Base-by-base conservation (phyloP, 1,140 invertebrate species). In the Apocrypta bakeri region DNA sequence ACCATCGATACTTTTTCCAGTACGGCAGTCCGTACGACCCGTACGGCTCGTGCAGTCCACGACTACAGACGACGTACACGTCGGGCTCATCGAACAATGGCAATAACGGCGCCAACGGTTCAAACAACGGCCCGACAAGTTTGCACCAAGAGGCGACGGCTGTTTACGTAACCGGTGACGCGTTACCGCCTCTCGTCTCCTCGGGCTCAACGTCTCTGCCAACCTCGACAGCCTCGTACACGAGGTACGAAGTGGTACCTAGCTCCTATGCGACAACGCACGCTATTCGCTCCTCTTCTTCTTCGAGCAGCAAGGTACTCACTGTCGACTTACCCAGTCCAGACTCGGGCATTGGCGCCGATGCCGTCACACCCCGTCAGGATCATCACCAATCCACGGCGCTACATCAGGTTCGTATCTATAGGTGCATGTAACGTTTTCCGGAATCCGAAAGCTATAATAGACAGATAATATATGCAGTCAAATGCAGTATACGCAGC, bases 251-350 rank as follows among this genome's bases (percentile, higher is more conserved):
- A 74, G 89, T 92, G 75, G 90, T 92, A 29, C 91, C 91, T 27
- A 91, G 90, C 84, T 91, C 90, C 48, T 92, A 92, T 79, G 87
- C 91, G 21, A 90, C 90, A 61, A 89, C 90, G 82, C 90, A 92
- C 86, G 89, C 90, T 40, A 91, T 92, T 81, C 89, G 90, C 84
- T 89, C 90, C 27, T 89, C 92, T n/a, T 90, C 92, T n/a, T 90
- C 93, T 21, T 94, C 82, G 93, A 95, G 88, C 90, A 79, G 72
- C 25, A 95, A 96, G 86, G 96, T 96, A 6, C 94, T 98, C 63
- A 97, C 96, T 7, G 97, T 98, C 85, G 97, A 98, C 92, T 93
- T 98, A 85, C 97, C 97, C 0, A 98, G 97, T 81, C 97, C 97
- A 1, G 97, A 98, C 91, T 97, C 96, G 85, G 97, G 97, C 25